phyloP scores from a whole-genome alignment of 2,888 invertebrate species.

The Apotomis turbidana region DNA sequence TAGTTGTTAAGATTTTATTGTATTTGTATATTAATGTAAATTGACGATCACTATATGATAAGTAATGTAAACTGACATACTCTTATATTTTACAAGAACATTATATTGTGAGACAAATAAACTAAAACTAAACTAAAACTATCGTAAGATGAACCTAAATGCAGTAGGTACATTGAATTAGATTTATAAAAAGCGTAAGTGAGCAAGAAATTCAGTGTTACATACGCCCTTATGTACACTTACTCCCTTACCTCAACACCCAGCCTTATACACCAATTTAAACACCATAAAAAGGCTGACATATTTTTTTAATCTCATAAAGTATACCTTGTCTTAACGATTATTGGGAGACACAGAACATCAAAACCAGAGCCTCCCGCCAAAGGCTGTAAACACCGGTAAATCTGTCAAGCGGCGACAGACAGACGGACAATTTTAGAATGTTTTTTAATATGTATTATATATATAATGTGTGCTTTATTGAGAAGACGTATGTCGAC shows the following conservation, averaged over 20 bases:
- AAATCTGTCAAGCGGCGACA: conserved; percentile 67
- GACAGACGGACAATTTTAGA: conserved; percentile 50
- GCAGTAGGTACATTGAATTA: too few relatives aligned
- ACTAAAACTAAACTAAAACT: too few relatives aligned
- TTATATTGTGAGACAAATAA: too few relatives aligned
- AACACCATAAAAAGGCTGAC: conserved; percentile 54
- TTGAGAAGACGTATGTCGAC: conserved; percentile 6
- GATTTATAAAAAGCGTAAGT: too few relatives aligned
- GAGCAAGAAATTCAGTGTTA: too few relatives aligned
- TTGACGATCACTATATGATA: too few relatives aligned
- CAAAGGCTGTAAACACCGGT: conserved; percentile 58
- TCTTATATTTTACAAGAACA: too few relatives aligned
- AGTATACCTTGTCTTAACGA: conserved; percentile 75
- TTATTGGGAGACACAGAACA: conserved; percentile 66
- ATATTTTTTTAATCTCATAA: conserved; percentile 56
- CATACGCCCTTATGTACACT: background rate
- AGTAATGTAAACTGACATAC: too few relatives aligned
- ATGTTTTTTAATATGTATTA: conserved; percentile 16
- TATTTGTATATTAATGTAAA: too few relatives aligned
- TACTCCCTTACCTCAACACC: background rate
- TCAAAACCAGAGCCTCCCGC: conserved; percentile 63
- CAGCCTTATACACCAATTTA: conserved; percentile 53
- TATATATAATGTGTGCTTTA: conserved; percentile 2
- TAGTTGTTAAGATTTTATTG: too few relatives aligned
- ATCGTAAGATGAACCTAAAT: too few relatives aligned